Evolutionary conservation across 2,888 invertebrate genomes (phyloP).

Genomic region (Patella pellucida): DNA sequence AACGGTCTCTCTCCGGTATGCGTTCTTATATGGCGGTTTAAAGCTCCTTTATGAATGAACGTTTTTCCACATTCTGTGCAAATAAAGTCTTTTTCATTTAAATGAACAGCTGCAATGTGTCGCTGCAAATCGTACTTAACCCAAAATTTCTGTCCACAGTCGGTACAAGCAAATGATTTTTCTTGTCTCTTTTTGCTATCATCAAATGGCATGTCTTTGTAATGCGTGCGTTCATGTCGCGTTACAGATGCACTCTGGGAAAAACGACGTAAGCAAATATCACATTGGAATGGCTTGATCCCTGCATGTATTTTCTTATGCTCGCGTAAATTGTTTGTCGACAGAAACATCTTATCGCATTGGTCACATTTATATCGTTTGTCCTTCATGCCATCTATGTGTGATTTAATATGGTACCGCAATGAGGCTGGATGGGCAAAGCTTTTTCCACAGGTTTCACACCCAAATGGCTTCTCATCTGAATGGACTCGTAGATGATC

Average conservation of each 20-base stretch:
- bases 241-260: background rate
- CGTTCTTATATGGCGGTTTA: background rate
- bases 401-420: background rate
- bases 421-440: background rate
- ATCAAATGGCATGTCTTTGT: background rate
- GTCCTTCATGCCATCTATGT: background rate
- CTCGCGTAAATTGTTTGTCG: background rate
- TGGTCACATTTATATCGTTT: background rate
- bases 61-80: background rate
- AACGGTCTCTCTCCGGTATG: slow-evolving; percentile 3
- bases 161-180: background rate
- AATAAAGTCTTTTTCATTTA: background rate
- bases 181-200: background rate
- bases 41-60: slow-evolving; percentile 7
- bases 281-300: background rate
- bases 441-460: background rate
- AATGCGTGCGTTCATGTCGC: background rate
- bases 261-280: background rate
- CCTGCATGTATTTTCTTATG: background rate
- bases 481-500: background rate
- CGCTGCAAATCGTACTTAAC: background rate
- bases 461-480: background rate
- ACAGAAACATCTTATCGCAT: background rate
- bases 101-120: background rate
- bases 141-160: background rate